phyloP scores from a whole-genome alignment of 2,113 vertebrate species.

The Quiscalus mexicanus region DNA sequence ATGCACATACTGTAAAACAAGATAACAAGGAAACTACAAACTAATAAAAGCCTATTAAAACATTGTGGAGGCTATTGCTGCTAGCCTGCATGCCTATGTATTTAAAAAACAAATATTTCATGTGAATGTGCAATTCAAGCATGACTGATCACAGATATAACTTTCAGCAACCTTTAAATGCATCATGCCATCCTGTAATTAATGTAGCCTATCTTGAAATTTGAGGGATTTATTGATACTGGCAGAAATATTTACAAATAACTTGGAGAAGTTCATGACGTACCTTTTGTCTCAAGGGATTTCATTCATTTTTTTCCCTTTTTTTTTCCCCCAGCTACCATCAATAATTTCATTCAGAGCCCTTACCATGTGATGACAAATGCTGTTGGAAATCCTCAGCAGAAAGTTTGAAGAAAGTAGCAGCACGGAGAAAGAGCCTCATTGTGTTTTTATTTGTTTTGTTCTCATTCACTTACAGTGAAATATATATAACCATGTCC shows the following conservation, averaged over 20 bases:
- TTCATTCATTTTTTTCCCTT: conserved; percentile 18
- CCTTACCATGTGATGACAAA: background rate
- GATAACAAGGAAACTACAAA: conserved; percentile 49
- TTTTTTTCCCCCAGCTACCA: conserved; percentile 33
- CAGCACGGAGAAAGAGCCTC: conserved; percentile 50
- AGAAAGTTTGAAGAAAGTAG: conserved; percentile 53
- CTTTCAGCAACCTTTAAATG: conserved; percentile 69
- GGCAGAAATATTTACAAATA: conserved; percentile 73
- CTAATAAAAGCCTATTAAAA: conserved; percentile 62
- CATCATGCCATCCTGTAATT: conserved; percentile 64
- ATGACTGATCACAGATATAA: conserved; percentile 51
- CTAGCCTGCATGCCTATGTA: background rate
- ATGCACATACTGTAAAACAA: conserved; percentile 50
- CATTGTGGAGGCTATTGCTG: background rate
- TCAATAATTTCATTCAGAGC: conserved; percentile 75
- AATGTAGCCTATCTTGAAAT: conserved; percentile 55
- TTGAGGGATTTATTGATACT: conserved; percentile 72
- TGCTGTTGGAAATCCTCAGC: conserved; percentile 43
- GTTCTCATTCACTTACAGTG: conserved; percentile 49
- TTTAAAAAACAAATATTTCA: conserved; percentile 50
- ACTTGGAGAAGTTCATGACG: conserved; percentile 63
- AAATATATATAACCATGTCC: background rate
- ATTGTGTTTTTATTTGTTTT: conserved; percentile 54
- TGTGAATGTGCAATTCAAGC: background rate
- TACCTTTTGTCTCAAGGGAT: conserved; percentile 61